Conservation (phyloP, 2,888 invertebrate species). For the Drosophila borealis region DNA sequence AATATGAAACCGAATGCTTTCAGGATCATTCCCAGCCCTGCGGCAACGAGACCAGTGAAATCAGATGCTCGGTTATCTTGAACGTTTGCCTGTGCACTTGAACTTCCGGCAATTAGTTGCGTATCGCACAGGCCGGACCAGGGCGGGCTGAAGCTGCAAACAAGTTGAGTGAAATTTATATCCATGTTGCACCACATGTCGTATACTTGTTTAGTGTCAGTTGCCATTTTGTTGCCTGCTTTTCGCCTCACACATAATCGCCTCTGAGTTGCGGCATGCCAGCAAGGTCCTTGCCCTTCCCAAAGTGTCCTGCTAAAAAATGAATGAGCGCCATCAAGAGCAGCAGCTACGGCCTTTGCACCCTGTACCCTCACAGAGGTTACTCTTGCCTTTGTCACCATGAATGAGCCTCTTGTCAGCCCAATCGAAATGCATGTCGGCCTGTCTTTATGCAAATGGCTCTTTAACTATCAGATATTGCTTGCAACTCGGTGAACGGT, state of each 20-base stretch:
- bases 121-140: background rate
- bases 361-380: background rate
- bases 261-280: slow-evolving; percentile 21
- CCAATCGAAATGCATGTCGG: too few relatives aligned
- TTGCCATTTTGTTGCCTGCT: slow-evolving; percentile 30
- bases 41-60: slow-evolving; percentile 6
- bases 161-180: slow-evolving; percentile 38
- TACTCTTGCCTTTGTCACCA: background rate
- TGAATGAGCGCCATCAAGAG: slow-evolving; percentile 31
- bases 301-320: slow-evolving; percentile 46
- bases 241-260: slow-evolving; percentile 36
- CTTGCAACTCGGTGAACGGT: too few relatives aligned
- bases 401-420: too few relatives aligned
- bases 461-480: too few relatives aligned
- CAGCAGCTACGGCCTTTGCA: background rate
- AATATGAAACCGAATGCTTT: slow-evolving; percentile 69
- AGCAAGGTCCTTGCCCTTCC: slow-evolving; percentile 13
- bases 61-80: slow-evolving; percentile 17
- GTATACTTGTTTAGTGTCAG: slow-evolving; percentile 54
- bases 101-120: slow-evolving; percentile 72
- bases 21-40: slow-evolving; percentile 30
- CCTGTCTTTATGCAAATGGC: too few relatives aligned
- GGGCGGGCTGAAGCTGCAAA: slow-evolving; percentile 11
- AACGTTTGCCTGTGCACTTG: slow-evolving; percentile 46
- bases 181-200: slow-evolving; percentile 62